Percentiles rank a stretch among this genome's conserved stretches.
Conservation (phyloP, 2,888 invertebrate species). For the Cantharis rufa region DNA sequence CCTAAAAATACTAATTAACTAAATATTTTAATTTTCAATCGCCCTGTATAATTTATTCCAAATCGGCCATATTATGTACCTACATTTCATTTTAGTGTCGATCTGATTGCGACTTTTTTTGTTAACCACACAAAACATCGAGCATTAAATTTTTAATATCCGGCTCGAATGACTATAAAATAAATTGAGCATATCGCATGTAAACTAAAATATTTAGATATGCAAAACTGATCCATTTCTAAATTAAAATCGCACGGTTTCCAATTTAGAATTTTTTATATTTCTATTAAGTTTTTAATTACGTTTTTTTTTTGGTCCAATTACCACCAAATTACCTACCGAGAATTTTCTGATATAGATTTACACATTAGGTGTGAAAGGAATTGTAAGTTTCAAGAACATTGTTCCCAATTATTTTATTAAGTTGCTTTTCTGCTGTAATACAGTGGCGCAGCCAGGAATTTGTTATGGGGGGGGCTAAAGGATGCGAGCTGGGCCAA, state of each 20-base stretch:
- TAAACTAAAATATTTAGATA: background rate
- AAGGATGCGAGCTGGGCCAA: too few species aligned
- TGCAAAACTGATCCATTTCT: background rate
- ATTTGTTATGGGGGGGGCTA: too few species aligned
- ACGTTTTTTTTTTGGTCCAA: background rate
- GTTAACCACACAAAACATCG: background rate
- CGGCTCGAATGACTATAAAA: background rate
- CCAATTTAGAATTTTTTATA: background rate
- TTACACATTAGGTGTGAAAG: background rate
- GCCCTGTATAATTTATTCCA: background rate
- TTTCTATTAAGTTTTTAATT: background rate
- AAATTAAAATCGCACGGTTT: background rate
- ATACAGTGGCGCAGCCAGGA: too few species aligned
- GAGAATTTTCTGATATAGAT: background rate
- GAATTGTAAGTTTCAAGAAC: background rate
- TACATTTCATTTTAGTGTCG: background rate
- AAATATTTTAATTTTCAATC: too few species aligned
- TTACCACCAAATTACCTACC: background rate
- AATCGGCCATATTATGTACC: background rate
- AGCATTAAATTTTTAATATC: background rate
- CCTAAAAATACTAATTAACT: too few species aligned
- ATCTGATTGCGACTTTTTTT: background rate
- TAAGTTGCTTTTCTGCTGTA: background rate
- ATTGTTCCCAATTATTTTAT: background rate
- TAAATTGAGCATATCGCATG: constrained; percentile 31